Conservation (phyloP, 2,888 invertebrate species). For the Hirtodrosophila duncani region DNA sequence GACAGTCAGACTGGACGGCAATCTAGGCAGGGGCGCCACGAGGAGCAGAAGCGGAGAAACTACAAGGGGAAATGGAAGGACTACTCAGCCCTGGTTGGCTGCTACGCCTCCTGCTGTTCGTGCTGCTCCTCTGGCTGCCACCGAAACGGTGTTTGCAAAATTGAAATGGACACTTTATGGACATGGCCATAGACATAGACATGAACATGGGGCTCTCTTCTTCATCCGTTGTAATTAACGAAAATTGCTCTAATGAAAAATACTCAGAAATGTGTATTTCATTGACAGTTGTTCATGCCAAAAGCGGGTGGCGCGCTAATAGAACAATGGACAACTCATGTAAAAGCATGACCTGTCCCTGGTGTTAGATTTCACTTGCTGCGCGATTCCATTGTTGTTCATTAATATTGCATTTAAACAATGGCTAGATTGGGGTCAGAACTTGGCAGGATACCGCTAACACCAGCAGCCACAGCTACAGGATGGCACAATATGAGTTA, state of each 20-base stretch:
- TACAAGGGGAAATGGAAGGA: too few relatives aligned
- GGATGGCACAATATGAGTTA: too few relatives aligned
- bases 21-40: neutral
- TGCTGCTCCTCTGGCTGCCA: too few relatives aligned
- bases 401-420: conserved; percentile 34
- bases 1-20: too few relatives aligned
- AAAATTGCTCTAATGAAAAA: conserved; percentile 57
- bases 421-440: conserved; percentile 28
- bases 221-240: conserved; percentile 42
- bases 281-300: conserved; percentile 13
- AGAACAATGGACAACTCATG: too few relatives aligned
- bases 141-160: conserved; percentile 3
- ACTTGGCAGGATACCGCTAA: conserved; percentile 5
- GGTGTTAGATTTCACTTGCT: conserved; percentile 17
- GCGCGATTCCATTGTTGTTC: conserved; percentile 22
- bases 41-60: neutral
- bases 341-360: too few relatives aligned
- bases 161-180: conserved; percentile 46
- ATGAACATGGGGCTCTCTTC: neutral
- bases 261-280: conserved; percentile 22
- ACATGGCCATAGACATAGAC: conserved; percentile 5
- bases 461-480: too few relatives aligned
- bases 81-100: too few relatives aligned
- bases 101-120: too few relatives aligned
- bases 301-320: neutral